These are phyloP conservation scores for Parotia lawesii DNA, from an alignment of 2,113 vertebrate species.

Conservation along the genomic window DNA sequence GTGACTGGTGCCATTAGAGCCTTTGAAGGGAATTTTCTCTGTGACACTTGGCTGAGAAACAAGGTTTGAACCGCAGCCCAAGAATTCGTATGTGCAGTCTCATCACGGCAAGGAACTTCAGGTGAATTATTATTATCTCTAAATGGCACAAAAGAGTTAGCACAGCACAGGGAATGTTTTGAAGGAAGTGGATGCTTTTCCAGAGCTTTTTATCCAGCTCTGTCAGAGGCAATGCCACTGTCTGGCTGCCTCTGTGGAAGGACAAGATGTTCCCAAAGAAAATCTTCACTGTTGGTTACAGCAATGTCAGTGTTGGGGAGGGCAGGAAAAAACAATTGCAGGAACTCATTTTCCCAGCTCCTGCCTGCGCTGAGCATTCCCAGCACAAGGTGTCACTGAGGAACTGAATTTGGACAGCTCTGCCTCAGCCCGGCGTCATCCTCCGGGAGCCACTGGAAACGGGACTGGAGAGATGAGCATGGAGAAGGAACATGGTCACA, in stretches of 20 bases:
- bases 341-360: neutral
- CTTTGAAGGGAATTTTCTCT: neutral
- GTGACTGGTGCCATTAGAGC: neutral
- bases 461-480: neutral
- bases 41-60: neutral
- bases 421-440: neutral
- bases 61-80: neutral
- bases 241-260: neutral
- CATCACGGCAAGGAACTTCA: rapidly evolving
- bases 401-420: neutral
- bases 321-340: neutral
- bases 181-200: neutral
- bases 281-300: neutral
- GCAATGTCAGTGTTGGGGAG: neutral
- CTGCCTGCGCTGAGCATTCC: neutral
- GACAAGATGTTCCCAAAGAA: neutral
- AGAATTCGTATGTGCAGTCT: neutral
- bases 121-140: neutral
- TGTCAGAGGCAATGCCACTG: neutral
- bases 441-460: rapidly evolving
- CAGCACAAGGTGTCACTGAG: neutral
- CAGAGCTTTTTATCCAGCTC: neutral
- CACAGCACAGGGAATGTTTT: neutral
- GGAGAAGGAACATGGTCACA: rapidly evolving
- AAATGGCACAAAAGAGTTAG: neutral